Evolutionary conservation across 2,113 vertebrate genomes (phyloP), one percentile per base, ranked within the genome.

Genomic region (Anoplopoma fimbria): DNA sequence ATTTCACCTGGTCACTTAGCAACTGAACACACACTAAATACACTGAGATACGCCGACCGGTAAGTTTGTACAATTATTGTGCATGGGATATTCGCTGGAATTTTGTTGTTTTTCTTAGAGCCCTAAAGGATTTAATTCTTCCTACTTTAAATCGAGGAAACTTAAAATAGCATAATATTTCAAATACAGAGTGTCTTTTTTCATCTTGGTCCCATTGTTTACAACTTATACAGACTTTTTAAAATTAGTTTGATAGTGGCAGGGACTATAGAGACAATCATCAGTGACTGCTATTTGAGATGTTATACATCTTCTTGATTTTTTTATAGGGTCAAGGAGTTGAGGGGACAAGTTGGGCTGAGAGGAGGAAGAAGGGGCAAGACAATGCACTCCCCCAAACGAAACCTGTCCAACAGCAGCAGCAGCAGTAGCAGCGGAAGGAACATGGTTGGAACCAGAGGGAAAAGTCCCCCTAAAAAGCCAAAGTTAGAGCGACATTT

Each of bases 31-130:
- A 97, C 97, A 5, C 93, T 99, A 49, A 99, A 99, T 80, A 98
- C 97, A 2, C 92, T 99, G 73, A 95, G 97, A 76, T 99, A 99
- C 42, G 97, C 97, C n/a, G 96, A 98, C 87, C 95, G 97, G 97
- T 98, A 88, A 94, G 97, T 82, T 27, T 64, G 25, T 51, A 23
- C 23, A 36, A 17, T 47, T 9, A 19, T 49, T 60, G 7, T 61
- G 14, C 51, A 53, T 34, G 6, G 55, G 12, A 49, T 36, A 53
- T 71, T 72, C 29, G 4, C 67, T 61, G 0, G 14, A 69, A 79
- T 36, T 31, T 29, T 58, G 12, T 27, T 58, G 5, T 40, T 21
- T 23, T 72, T 71, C 7, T 68, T 33, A 19, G 2, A 68, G 6
- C 15, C 34, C 15, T 27, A 36, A 36, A 13, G 15, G 14, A 29